Evolutionary conservation across 2,797 vertebrate species (phyloP), one percentile per base, ranked within the genome.

Genomic region (Danio tinwini): DNA sequence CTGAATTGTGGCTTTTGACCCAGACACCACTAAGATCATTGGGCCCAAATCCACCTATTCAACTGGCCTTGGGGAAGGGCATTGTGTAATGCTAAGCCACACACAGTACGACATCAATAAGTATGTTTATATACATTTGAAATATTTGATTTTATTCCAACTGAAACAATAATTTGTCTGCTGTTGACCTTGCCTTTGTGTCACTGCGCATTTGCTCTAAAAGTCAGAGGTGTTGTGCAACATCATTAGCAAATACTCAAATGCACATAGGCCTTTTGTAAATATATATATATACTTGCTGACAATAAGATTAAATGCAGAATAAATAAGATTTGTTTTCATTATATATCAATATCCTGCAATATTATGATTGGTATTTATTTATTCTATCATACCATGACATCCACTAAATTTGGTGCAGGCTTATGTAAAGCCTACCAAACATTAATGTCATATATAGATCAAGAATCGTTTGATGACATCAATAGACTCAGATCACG

Each of bases 1-100:
- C 47, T 29, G 29, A 82, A 84, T 62, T 86, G 84, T 76, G 58
- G 58, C 84, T 85, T 52, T 16, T 65, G 58, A 76, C 72, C 87
- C 84, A 69, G 81, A 78, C 56, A 86, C 85, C 62, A 86, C 80
- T 52, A 81, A 85, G 71, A 61, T 69, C 29, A 83, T 68, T 80
- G 59, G 64, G 84, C 76, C 80, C 74, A 13, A 37, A 55, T 82
- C 87, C 82, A 85, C 81, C 74, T 45, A 74, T 75, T 80, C 80
- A 82, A 81, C 53, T 78, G 84, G 91, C 88, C 86, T 69, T 50
- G 47, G 88, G 92, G 91, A 86, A 91, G 90, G 90, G 86, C 88
- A 82, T 4, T 17, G 88, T 53, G 78, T 74, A 80, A 69, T 12
- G n/a, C 71, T 80, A 88, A 92, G 90, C 85, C 88, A 69, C 21